Percentiles rank a stretch among this genome's conserved stretches.
Conservation (phyloP, 1,140 invertebrate species). For the Hyles vespertilio region DNA sequence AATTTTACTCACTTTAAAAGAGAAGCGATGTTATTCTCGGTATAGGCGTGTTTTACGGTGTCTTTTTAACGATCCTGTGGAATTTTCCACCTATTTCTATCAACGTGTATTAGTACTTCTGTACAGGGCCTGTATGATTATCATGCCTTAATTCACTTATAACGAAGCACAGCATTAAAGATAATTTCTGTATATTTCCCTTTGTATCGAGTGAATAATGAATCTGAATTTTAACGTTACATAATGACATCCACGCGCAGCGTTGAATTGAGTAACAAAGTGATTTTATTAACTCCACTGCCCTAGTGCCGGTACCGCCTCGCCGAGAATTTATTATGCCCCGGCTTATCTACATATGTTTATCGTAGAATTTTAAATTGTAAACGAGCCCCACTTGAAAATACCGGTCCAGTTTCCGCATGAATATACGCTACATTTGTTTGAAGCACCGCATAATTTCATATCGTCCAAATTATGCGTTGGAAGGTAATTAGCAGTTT, state of each 20-base stretch:
- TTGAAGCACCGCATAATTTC: conserved; percentile 19
- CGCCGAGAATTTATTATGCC: conserved; percentile 51
- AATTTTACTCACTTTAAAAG: too few relatives aligned
- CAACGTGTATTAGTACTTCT: too few relatives aligned
- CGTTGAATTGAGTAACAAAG: conserved; percentile 41
- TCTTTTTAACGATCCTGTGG: too few relatives aligned
- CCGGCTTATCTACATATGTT: conserved; percentile 58
- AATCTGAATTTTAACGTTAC: conserved; percentile 5
- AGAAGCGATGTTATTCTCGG: too few relatives aligned
- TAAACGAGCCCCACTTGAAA: conserved; percentile 50
- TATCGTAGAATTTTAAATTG: conserved; percentile 65
- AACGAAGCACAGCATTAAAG: neutral
- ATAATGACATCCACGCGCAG: conserved; percentile 11
- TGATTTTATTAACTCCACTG: conserved; percentile 46
- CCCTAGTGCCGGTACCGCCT: conserved; percentile 22
- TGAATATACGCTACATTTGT: conserved; percentile 28
- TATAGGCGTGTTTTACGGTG: too few relatives aligned
- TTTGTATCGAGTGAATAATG: conserved; percentile 7
- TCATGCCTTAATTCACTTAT: too few relatives aligned
- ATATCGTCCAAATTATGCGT: too few relatives aligned
- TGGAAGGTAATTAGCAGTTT: too few relatives aligned
- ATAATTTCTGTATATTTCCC: neutral
- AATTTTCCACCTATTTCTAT: too few relatives aligned
- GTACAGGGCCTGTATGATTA: too few relatives aligned
- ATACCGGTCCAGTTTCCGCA: conserved; percentile 27